phyloP scores from a whole-genome alignment of 1,140 invertebrate genomes.

The Microplitis demolitor region DNA sequence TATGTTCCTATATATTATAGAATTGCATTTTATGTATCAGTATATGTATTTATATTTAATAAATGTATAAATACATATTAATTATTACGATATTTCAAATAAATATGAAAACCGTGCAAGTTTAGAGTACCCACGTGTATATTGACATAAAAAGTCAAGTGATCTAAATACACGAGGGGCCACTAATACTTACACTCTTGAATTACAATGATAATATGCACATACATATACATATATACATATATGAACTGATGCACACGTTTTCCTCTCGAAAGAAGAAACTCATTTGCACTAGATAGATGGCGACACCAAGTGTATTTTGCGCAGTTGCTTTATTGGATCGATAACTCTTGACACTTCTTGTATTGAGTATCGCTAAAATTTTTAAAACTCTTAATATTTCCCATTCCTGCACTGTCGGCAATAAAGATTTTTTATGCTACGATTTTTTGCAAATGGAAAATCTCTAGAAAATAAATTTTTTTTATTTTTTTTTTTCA shows the following conservation, averaged over 20 bases:
- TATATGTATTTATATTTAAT: too few species aligned
- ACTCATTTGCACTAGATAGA: slow-evolving; percentile 6
- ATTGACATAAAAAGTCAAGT: too few species aligned
- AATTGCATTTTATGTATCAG: too few species aligned
- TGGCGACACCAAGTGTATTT: slow-evolving; percentile 3
- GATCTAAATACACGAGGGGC: too few species aligned
- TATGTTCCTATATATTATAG: too few species aligned
- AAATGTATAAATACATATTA: too few species aligned
- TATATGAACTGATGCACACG: neutral
- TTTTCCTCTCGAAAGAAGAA: neutral
- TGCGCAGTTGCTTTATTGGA: slow-evolving; percentile 1
- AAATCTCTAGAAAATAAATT: neutral
- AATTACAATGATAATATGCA: neutral
- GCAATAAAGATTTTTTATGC: neutral
- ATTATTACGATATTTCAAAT: too few species aligned
- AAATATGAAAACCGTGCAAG: too few species aligned
- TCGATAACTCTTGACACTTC: slow-evolving; percentile 5
- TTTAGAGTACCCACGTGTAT: too few species aligned
- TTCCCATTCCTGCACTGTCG: neutral
- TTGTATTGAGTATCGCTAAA: neutral
- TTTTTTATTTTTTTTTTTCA: neutral
- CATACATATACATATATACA: neutral
- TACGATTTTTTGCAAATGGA: neutral
- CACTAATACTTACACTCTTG: neutral
- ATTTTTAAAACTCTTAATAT: too few species aligned